These are phyloP conservation scores for Drosophila ochracea DNA, from an alignment of 2,888 invertebrate genomes.

Conservation along the genomic window DNA sequence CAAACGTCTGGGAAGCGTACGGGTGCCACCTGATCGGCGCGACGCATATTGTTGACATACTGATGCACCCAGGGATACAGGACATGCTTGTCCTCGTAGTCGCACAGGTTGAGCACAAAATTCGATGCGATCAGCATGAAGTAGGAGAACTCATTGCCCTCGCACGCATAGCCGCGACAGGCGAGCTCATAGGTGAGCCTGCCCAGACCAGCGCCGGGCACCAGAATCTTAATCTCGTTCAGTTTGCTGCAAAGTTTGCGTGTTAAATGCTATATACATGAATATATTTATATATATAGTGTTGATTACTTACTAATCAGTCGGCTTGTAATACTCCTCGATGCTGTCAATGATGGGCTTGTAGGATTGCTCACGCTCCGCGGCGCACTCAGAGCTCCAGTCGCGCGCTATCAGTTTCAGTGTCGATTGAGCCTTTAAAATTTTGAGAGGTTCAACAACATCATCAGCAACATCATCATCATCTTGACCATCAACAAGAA, in stretches of 20 bases:
- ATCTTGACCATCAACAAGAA: constrained; percentile 60
- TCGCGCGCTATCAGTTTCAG: constrained; percentile 98
- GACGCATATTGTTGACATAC: constrained; percentile 94
- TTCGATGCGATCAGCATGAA: constrained; percentile 99
- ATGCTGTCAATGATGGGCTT: constrained; percentile 95
- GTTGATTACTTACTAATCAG: constrained; percentile 86
- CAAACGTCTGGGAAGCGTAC: constrained; percentile 95
- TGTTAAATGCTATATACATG: background rate
- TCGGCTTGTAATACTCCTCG: constrained; percentile 89
- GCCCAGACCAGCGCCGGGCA: constrained; percentile 98
- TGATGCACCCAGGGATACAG: constrained; percentile 98
- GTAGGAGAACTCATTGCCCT: constrained; percentile 99
- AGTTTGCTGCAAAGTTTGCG: constrained; percentile 68
- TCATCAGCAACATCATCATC: constrained; percentile 79
- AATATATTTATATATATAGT: background rate
- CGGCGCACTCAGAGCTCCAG: constrained; percentile 94
- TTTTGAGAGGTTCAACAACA: constrained; percentile 84
- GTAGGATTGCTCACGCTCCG: constrained; percentile 95
- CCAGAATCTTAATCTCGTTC: constrained; percentile 90
- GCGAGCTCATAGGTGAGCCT: constrained; percentile 97
- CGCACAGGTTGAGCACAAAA: constrained; percentile 94
- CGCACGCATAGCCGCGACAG: constrained; percentile 94
- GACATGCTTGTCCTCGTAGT: constrained; percentile 89
- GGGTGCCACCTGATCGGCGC: constrained; percentile 92
- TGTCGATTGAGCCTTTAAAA: constrained; percentile 93